Conservation (phyloP, 2,113 vertebrate genomes). For the Gymnobelideus leadbeateri region DNA sequence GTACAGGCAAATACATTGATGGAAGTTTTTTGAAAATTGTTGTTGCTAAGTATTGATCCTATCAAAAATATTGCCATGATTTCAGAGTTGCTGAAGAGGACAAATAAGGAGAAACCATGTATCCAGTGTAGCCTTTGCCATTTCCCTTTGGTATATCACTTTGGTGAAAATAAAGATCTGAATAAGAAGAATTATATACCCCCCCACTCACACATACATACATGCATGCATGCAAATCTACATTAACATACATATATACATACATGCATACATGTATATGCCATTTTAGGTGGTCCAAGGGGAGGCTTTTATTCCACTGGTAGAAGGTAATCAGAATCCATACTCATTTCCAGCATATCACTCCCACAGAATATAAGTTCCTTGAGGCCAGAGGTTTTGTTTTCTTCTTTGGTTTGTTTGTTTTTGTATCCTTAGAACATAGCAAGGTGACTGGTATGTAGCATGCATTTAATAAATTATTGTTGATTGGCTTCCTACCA, state of each 20-base stretch:
- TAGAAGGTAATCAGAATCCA: background rate
- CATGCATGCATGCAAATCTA: background rate
- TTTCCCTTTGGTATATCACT: background rate
- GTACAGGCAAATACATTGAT: background rate
- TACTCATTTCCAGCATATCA: background rate
- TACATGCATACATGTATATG: background rate
- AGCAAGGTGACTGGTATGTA: background rate
- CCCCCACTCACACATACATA: too few species aligned
- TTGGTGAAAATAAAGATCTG: background rate
- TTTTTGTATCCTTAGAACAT: background rate
- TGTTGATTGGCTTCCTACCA: background rate
- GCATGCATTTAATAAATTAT: background rate
- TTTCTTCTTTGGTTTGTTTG: background rate
- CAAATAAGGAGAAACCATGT: background rate
- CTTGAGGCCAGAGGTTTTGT: background rate
- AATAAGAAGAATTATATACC: background rate
- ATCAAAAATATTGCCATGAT: background rate
- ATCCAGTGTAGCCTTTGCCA: background rate
- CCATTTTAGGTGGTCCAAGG: background rate
- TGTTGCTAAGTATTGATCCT: background rate
- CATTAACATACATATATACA: too few species aligned
- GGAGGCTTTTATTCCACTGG: background rate
- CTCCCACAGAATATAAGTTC: background rate
- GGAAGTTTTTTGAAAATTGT: background rate
- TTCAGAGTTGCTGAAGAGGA: slow-evolving; percentile 2